Conservation (phyloP, 2,113 vertebrate species). For the Strix uralensis region DNA sequence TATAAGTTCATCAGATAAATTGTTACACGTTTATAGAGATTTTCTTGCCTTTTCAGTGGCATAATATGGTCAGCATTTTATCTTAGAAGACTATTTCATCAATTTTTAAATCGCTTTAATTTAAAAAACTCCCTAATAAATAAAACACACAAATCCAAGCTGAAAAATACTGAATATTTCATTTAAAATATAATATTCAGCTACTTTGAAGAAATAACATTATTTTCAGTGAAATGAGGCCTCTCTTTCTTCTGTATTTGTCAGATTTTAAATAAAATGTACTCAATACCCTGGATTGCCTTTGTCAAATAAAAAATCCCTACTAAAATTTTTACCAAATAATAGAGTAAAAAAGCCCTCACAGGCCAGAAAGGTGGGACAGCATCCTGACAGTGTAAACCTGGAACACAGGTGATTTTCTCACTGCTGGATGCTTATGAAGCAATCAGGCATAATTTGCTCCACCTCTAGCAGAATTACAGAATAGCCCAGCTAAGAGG, state of each 20-base stretch:
- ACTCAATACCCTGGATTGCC: background rate
- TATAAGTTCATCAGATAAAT: background rate
- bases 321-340: background rate
- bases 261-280: background rate
- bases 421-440: background rate
- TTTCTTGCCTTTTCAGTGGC: conserved; percentile 4
- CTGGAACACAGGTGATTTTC: background rate
- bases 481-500: background rate
- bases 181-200: background rate
- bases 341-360: background rate
- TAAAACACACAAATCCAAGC: background rate
- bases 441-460: background rate
- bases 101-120: background rate
- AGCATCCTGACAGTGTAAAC: background rate
- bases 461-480: background rate
- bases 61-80: background rate
- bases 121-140: background rate
- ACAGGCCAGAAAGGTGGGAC: background rate
- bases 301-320: background rate
- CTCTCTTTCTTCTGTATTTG: background rate
- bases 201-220: conserved; percentile 15
- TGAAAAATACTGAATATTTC: background rate
- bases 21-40: background rate
- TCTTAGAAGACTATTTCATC: background rate
- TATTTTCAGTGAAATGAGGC: background rate